Base-by-base conservation (phyloP, 1,140 invertebrate genomes). In the Camponotus vicinus region DNA sequence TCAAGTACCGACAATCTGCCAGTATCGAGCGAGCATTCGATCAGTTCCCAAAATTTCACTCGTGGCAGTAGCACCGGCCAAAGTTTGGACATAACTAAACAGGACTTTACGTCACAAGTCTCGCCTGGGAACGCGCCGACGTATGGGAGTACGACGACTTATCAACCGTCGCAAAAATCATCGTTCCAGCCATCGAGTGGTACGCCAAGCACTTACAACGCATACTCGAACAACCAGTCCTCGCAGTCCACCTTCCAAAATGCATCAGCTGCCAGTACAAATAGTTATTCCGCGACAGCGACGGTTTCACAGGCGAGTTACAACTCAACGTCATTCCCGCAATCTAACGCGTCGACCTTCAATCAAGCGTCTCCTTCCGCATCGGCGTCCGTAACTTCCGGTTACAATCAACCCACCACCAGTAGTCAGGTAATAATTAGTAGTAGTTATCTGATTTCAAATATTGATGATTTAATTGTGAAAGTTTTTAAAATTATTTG, bases 331-430 rank as follows among this genome's bases (percentile, higher is more conserved):
- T 89, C 94, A n/a, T 95, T 94, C 82, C 94, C 94, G 3, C 94
- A 95, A 88, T 93, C 93, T 0, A 94, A 92, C 89, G 89, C 93
- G 52, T 93, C 94, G 21, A 93, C 92, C 7, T 95, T 94, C 79
- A 95, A 91, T 85, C 94, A 95, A 90, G 91, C 93, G 2, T 94
- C 94, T 37, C 92, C 94, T 7, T 92, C 93, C 7, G 91, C 93
- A 6, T 92, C 93, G 15, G 92, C 92, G 15, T 92, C 93, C 7
- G 92, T 90, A 37, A 91, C 93, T 52, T 92, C 94, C 71, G 92
- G 77, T 9, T 95, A 95, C 61, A 95, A 94, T 86, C 94, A 94
- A 85, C 93, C 93, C 5, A 91, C 93, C 2, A 94, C 93, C 55
- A 91, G 92, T 3, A 94, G 93, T 71, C 94, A 94, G 91, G 94